Evolutionary conservation across 2,888 invertebrate species (phyloP).

Genomic region (Caenorhabditis afra): DNA sequence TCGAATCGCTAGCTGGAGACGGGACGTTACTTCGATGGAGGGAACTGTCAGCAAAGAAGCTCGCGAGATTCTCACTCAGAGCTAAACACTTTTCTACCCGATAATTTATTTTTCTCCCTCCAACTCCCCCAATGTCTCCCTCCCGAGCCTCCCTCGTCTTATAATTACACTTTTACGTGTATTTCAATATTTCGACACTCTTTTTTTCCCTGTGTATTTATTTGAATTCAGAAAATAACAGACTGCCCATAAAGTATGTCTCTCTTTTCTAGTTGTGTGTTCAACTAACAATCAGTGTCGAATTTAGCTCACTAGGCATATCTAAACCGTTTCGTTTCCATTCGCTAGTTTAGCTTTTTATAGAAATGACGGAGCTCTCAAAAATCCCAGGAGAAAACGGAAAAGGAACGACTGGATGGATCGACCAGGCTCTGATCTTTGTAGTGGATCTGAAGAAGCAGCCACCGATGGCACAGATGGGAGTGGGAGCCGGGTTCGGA

Average conservation of each 20-base stretch:
- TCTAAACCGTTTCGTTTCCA: neutral
- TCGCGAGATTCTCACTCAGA: conserved; percentile 86
- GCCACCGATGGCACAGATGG: conserved; percentile 53
- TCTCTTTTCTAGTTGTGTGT: neutral
- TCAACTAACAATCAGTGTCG: conserved; percentile 31
- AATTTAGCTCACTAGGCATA: conserved; percentile 19
- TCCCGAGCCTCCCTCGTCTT: conserved; percentile 11
- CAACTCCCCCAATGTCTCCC: neutral
- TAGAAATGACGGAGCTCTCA: conserved; percentile 38
- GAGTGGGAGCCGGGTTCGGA: conserved; percentile 54
- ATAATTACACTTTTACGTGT: conserved; percentile 44
- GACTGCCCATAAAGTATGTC: conserved; percentile 29
- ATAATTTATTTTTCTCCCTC: conserved; percentile 33
- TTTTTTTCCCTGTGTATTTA: conserved; percentile 42
- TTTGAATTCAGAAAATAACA: conserved; percentile 46
- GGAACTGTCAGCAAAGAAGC: conserved; percentile 86
- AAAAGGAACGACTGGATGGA: conserved; percentile 16
- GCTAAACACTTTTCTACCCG: conserved; percentile 50
- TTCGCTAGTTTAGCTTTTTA: neutral
- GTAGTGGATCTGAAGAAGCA: conserved; percentile 46
- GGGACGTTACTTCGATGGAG: conserved; percentile 87
- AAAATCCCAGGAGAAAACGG: conserved; percentile 30
- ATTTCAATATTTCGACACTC: conserved; percentile 36
- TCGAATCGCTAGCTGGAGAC: conserved; percentile 87
- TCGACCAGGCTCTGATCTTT: conserved; percentile 28